Evolutionary conservation across 1,140 invertebrate species (phyloP), one percentile per base, ranked within the genome.

Genomic region (Listronotus oregonensis): DNA sequence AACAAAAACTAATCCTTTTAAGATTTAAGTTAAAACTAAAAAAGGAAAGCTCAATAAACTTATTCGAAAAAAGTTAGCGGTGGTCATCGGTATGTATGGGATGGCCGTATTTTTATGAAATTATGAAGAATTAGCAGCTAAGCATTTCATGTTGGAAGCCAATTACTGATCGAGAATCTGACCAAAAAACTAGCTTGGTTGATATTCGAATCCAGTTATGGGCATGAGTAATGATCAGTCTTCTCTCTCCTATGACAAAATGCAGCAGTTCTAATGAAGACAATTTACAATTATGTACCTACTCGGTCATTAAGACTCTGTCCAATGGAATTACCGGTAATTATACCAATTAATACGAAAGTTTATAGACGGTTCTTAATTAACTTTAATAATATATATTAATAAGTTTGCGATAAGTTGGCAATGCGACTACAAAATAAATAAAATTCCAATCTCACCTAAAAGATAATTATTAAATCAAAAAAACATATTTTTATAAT

Each of bases 281-380:
- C 64, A 69, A 67, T 66, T 69, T 64, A 69, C 59, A 71, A 71
- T 71, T 68, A 69, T 59, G 54, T 70, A 70, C 54, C 37, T 69
- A 66, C 64, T 56, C 32, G 52, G 39, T 66, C 64, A 64, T 67
- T 67, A 70, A 70, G 55, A 49, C 37, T 61, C 55, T 67, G 65
- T 58, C 43, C 57, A 54, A 51, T 54, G 51, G 70, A 70, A 70
- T 63, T 72, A 63, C 64, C 52, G 31, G 27, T 72, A 70, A 72
- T 72, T 70, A 68, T 59, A 70, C 56, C 70, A 70, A 72, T 72
- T 70, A 72, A 70, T 72, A 72, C 32, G 44, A 72, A 70, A 67
- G 65, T 67, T 67, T 67, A 70, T 65, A 68, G 43, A 56, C 52
- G 39, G 62, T 63, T 67, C 44, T 58, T 67, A 67, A 70, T 71